Evolutionary conservation across 2,113 vertebrate species (phyloP).

Genomic region (Myotis lucifugus): DNA sequence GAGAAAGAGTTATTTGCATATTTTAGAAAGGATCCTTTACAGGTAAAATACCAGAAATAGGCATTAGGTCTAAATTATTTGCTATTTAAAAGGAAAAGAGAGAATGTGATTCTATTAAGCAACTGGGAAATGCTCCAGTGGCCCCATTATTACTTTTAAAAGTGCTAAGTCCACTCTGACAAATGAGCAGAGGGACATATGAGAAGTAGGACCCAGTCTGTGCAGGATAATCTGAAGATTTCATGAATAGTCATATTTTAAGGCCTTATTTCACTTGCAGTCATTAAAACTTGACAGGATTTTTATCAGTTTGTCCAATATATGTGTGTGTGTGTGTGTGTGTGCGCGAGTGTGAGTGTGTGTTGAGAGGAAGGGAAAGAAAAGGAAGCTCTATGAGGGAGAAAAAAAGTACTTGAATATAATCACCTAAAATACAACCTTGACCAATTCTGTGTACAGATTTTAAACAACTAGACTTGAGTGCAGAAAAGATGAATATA

Average conservation of each 20-base stretch:
- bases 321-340: neutral
- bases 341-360: too few species aligned
- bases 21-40: neutral
- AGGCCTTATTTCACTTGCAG: neutral
- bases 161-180: neutral
- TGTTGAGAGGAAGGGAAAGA: neutral
- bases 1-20: neutral
- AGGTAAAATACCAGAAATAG: neutral
- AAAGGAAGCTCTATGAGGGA: neutral
- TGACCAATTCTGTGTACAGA: neutral
- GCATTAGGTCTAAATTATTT: constrained; percentile 30
- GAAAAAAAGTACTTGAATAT: neutral
- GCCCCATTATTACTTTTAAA: constrained; percentile 4
- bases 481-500: constrained; percentile 12
- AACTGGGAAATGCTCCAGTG: neutral
- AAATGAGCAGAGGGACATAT: neutral
- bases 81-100: neutral
- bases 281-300: neutral
- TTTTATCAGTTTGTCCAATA: neutral
- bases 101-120: neutral
- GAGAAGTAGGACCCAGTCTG: neutral
- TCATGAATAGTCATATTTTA: neutral
- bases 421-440: neutral
- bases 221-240: neutral
- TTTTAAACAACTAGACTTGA: constrained; percentile 38